Evolutionary conservation across 2,797 vertebrate genomes (phyloP).

Genomic region (Spinus pinus): DNA sequence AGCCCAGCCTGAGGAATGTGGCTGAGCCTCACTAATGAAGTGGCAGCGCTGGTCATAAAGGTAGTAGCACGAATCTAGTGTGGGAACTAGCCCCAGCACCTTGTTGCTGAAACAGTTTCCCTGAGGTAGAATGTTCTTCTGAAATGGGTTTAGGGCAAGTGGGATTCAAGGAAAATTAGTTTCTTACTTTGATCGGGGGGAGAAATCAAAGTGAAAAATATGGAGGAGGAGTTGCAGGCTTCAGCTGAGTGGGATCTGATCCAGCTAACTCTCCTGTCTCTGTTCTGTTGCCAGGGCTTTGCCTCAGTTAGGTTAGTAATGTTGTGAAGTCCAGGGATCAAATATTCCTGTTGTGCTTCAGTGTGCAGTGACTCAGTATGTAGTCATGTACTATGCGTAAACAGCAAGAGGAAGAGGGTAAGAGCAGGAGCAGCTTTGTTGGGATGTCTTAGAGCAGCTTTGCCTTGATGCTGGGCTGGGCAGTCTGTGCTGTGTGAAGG

Average conservation of each 20-base stretch:
- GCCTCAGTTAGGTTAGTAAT: slow-evolving; percentile 12
- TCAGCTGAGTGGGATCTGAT: slow-evolving; percentile 28
- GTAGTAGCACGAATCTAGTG: not conserved
- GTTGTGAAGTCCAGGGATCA: slow-evolving; percentile 46
- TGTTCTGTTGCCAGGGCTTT: slow-evolving; percentile 36
- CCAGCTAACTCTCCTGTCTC: slow-evolving; percentile 30
- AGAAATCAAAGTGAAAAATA: slow-evolving; percentile 36
- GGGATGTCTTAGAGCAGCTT: not conserved
- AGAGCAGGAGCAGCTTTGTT: not conserved
- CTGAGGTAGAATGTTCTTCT: slow-evolving; percentile 47
- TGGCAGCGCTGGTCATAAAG: not conserved
- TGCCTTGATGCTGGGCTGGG: not conserved
- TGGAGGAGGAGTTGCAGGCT: slow-evolving; percentile 9
- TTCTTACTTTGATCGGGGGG: slow-evolving; percentile 10
- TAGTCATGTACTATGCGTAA: slow-evolving; percentile 30
- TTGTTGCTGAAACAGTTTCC: not conserved
- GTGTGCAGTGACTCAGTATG: not conserved
- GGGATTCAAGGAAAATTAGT: slow-evolving; percentile 48
- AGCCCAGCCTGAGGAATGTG: not conserved
- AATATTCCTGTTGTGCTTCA: slow-evolving; percentile 22
- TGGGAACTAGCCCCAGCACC: not conserved
- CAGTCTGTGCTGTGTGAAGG: not conserved
- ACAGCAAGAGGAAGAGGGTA: slow-evolving; percentile 10
- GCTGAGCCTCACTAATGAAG: not conserved
- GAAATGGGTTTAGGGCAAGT: slow-evolving; percentile 19